Conservation (phyloP, 1,140 invertebrate genomes). For the Scaptomyza hsui region DNA sequence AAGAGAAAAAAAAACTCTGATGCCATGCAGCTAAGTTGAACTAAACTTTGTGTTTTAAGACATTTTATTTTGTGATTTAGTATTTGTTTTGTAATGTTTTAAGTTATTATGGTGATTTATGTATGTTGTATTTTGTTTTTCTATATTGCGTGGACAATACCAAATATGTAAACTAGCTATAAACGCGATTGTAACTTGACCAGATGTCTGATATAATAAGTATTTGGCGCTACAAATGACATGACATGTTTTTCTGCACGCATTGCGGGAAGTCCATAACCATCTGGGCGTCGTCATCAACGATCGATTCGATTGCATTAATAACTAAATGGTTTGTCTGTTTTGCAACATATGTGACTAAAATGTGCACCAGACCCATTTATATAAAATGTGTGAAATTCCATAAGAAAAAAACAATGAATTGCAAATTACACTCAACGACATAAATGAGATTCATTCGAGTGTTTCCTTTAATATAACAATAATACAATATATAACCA, state of each 20-base stretch:
- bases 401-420: slow-evolving; percentile 32
- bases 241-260: slow-evolving; percentile 35
- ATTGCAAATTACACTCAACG: slow-evolving; percentile 1
- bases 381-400: slow-evolving; percentile 67
- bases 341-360: slow-evolving; percentile 20
- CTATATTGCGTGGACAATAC: slow-evolving; percentile 15
- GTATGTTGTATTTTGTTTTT: background rate
- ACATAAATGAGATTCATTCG: background rate
- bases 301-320: slow-evolving; percentile 23
- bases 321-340: slow-evolving; percentile 36
- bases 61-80: slow-evolving; percentile 36
- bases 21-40: background rate
- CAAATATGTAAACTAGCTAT: slow-evolving; percentile 26
- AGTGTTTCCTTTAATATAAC: too few relatives aligned
- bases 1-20: background rate
- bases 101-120: background rate
- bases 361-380: slow-evolving; percentile 46
- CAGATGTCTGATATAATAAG: slow-evolving; percentile 10
- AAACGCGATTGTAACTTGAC: background rate
- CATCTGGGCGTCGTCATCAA: slow-evolving; percentile 41
- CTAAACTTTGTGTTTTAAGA: slow-evolving; percentile 13
- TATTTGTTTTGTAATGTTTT: background rate
- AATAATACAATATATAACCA: background rate
- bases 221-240: slow-evolving; percentile 23
- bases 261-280: slow-evolving; percentile 68